Evolutionary conservation across 2,888 invertebrate genomes (phyloP).

Genomic region (Philereme vetulata): DNA sequence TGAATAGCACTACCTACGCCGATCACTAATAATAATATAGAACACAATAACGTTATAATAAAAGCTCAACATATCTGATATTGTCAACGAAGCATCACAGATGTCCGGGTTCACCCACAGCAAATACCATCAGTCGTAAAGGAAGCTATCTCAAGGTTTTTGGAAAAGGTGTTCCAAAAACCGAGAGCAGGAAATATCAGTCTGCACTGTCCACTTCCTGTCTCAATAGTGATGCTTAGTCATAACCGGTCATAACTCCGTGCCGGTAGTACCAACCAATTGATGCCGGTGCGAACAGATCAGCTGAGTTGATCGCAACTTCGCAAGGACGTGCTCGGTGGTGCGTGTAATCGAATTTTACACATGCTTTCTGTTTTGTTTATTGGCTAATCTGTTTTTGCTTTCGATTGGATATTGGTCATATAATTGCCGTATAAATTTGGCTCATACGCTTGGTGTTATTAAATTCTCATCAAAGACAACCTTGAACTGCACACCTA

Average conservation of each 20-base stretch:
- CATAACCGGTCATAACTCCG: conserved; percentile 48
- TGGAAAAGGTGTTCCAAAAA: conserved; percentile 50
- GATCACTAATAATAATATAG: background rate
- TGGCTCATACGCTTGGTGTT: conserved; percentile 10
- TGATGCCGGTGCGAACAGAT: conserved; percentile 26
- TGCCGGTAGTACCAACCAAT: conserved; percentile 13
- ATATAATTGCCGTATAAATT: conserved; percentile 2
- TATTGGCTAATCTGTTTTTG: background rate
- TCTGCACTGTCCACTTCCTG: conserved; percentile 58
- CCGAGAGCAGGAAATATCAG: conserved; percentile 61
- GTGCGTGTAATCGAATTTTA: conserved; percentile 51
- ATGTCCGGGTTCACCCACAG: conserved; percentile 3
- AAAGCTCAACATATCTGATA: background rate
- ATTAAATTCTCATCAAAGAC: conserved; percentile 23
- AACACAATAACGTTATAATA: background rate
- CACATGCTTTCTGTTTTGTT: conserved; percentile 41
- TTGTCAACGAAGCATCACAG: conserved; percentile 8
- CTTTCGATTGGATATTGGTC: background rate
- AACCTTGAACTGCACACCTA: conserved; percentile 27
- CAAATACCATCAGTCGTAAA: conserved; percentile 31
- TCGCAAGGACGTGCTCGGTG: conserved; percentile 50
- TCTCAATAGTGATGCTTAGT: conserved; percentile 40
- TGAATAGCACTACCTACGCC: too few relatives aligned
- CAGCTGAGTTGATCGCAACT: conserved; percentile 45
- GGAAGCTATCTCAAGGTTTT: conserved; percentile 46